Conservation (phyloP, 2,113 vertebrate species). For the Macquaria australasica region DNA sequence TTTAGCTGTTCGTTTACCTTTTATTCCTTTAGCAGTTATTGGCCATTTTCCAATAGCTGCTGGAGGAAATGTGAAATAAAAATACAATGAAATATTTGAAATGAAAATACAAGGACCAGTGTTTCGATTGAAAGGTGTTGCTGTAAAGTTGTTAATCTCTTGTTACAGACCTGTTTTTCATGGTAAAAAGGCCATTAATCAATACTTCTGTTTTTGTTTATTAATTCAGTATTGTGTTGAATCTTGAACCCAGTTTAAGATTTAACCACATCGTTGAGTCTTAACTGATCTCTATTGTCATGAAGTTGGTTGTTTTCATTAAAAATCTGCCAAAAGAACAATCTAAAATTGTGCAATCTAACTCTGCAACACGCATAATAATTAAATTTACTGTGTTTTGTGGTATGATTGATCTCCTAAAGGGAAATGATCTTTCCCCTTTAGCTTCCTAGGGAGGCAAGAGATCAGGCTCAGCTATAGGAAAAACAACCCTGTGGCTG, state of each 20-base stretch:
- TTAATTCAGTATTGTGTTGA: not conserved
- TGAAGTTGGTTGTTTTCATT: not conserved
- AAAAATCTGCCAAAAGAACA: not conserved
- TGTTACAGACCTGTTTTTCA: not conserved
- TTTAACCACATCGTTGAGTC: not conserved
- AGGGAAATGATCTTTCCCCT: not conserved
- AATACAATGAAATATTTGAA: not conserved
- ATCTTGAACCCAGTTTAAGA: constrained; percentile 3
- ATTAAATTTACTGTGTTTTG: not conserved
- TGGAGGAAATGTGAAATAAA: not conserved
- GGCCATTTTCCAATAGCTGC: not conserved
- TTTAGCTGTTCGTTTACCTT: not conserved
- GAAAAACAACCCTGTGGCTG: too few species aligned
- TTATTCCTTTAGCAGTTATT: not conserved
- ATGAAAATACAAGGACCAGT: not conserved
- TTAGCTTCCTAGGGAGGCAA: not conserved
- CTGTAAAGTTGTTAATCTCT: not conserved
- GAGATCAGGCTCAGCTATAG: not conserved
- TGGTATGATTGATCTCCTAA: not conserved
- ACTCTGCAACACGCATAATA: not conserved
- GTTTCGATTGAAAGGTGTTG: not conserved
- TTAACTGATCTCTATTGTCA: not conserved
- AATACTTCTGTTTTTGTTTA: not conserved
- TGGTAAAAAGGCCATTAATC: not conserved
- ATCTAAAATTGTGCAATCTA: not conserved